Conservation (phyloP, 2,113 vertebrate species). For the Xyrauchen texanus region DNA sequence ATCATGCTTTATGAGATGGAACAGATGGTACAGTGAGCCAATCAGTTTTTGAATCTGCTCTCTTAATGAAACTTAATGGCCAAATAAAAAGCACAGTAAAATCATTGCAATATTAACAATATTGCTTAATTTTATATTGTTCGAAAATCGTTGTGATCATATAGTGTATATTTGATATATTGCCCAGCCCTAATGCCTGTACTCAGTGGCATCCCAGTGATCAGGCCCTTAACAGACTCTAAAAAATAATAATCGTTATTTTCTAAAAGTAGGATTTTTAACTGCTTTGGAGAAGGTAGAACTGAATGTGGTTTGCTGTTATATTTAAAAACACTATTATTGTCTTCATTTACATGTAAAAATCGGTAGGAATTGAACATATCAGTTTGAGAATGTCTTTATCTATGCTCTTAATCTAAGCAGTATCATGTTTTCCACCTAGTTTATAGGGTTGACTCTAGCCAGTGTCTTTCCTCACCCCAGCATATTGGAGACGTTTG, state of each 20-base stretch:
- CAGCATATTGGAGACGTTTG: constrained; percentile 18
- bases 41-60: background rate
- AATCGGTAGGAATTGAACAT: constrained; percentile 10
- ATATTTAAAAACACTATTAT: background rate
- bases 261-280: too few species aligned
- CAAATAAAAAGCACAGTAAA: too few species aligned
- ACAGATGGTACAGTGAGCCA: background rate
- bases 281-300: background rate
- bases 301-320: background rate
- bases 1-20: background rate
- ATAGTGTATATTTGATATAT: too few species aligned
- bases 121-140: too few species aligned
- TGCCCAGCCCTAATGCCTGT: too few species aligned
- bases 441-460: constrained; percentile 14
- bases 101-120: too few species aligned
- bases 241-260: too few species aligned
- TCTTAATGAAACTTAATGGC: too few species aligned
- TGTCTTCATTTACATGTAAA: background rate
- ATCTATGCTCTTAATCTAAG: constrained; percentile 23
- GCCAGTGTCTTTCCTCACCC: constrained; percentile 12
- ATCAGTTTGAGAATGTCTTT: background rate
- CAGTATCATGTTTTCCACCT: constrained; percentile 24
- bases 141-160: too few species aligned
- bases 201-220: too few species aligned
- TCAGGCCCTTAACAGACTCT: too few species aligned